These are phyloP conservation scores for Dendroctonus ponderosae DNA, from an alignment of 1,140 invertebrate species.

Conservation along the genomic window DNA sequence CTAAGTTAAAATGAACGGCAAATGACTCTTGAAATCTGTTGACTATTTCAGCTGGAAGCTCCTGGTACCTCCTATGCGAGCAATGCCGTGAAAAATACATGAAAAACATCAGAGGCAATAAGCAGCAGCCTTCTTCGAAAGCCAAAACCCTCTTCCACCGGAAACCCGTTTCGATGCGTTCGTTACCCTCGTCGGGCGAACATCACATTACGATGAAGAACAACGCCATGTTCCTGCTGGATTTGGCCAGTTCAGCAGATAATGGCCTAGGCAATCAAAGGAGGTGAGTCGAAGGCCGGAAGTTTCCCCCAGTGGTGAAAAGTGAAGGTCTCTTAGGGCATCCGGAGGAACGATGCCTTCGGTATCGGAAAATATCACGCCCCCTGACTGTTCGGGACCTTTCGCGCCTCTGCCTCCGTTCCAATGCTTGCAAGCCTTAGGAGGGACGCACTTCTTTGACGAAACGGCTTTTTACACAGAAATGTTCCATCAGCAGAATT, in stretches of 20 bases:
- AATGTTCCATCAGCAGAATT: conserved; percentile 53
- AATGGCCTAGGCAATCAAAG: conserved; percentile 53
- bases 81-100: conserved; percentile 81
- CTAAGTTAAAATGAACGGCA: too few relatives aligned
- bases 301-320: not conserved
- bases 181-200: conserved; percentile 53
- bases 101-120: conserved; percentile 55
- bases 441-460: conserved; percentile 59
- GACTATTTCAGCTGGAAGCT: conserved; percentile 60
- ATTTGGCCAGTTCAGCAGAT: conserved; percentile 73
- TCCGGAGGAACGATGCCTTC: conserved; percentile 53
- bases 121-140: conserved; percentile 35
- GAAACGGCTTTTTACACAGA: conserved; percentile 57
- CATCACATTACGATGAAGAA: conserved; percentile 83
- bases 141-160: conserved; percentile 24
- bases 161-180: conserved; percentile 42
- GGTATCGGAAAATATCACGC: conserved; percentile 61
- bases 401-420: conserved; percentile 69
- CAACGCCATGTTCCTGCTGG: conserved; percentile 92
- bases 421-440: conserved; percentile 73
- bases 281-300: conserved; percentile 35
- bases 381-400: conserved; percentile 56
- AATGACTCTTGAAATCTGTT: too few relatives aligned
- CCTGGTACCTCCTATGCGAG: conserved; percentile 92
- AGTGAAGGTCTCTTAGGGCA: not conserved